Evolutionary conservation across 2,888 invertebrate genomes (phyloP).

Genomic region (Trissolcus brochymenae): DNA sequence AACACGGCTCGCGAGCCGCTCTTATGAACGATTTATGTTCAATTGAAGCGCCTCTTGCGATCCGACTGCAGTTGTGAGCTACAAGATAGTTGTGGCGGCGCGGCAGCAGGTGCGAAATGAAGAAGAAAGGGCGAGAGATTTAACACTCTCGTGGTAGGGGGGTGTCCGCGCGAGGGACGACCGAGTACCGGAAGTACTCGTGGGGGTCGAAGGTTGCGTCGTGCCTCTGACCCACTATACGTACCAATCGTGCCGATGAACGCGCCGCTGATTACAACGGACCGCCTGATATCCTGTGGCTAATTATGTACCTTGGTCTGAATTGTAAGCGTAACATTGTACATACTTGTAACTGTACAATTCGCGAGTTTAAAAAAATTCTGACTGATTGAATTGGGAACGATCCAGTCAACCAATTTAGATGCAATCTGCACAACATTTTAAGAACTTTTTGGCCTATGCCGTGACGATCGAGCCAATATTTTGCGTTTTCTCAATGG

Average conservation of each 20-base stretch:
- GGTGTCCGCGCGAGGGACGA: slow-evolving; percentile 33
- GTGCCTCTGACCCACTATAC: slow-evolving; percentile 67
- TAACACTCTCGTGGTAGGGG: slow-evolving; percentile 6
- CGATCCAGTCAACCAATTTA: slow-evolving; percentile 42
- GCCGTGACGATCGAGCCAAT: slow-evolving; percentile 24
- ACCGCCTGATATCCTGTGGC: slow-evolving; percentile 32
- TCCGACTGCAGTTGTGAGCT: slow-evolving; percentile 63
- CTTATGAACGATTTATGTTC: slow-evolving; percentile 70
- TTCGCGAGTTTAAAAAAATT: slow-evolving; percentile 19
- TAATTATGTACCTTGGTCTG: slow-evolving; percentile 48
- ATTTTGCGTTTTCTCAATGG: slow-evolving; percentile 24
- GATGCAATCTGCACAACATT: slow-evolving; percentile 33
- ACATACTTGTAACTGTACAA: slow-evolving; percentile 50
- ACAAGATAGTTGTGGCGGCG: slow-evolving; percentile 60
- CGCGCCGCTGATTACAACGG: slow-evolving; percentile 52
- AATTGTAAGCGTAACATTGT: slow-evolving; percentile 51
- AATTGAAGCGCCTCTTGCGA: slow-evolving; percentile 67
- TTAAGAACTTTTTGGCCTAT: slow-evolving; percentile 17
- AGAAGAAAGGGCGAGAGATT: slow-evolving; percentile 55
- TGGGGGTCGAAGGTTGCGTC: slow-evolving; percentile 67
- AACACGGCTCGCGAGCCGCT: slow-evolving; percentile 60
- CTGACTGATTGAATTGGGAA: slow-evolving; percentile 42
- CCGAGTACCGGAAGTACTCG: slow-evolving; percentile 64
- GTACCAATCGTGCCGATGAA: slow-evolving; percentile 50
- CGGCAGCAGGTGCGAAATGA: slow-evolving; percentile 63